Evolutionary conservation across 2,113 vertebrate genomes (phyloP), one percentile per base, ranked within the genome.

Genomic region (Passer montanus): DNA sequence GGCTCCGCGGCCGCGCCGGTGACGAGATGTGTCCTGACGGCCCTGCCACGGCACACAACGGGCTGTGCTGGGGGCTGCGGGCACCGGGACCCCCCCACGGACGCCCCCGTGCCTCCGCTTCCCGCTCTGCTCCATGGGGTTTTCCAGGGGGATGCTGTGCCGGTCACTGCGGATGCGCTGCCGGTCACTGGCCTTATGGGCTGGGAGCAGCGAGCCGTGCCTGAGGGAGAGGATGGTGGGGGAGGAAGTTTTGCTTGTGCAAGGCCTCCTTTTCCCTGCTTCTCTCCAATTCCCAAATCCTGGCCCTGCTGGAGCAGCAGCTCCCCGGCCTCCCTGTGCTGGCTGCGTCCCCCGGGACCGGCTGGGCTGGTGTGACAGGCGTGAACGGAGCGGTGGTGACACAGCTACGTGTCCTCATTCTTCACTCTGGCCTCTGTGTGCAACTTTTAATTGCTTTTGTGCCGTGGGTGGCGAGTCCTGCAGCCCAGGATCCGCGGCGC

Each of bases 391-490:
- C 31, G 4, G 73, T 31, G 39, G 77, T 70, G 95, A 95, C 94
- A 84, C 68, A 88, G 93, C 91, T 84, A 10, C 44, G 3, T 82
- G 93, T 86, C 84, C 89, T 94, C 94, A 87, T 94, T 95, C 95
- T 84, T 92, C 91, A 30, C 84, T 47, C 84, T 23, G 91, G 91
- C 94, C 91, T 96, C 91, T 92, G 83, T 92, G 89, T 84, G 84
- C 91, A 94, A 87, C 87, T 94, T 91, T 81, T 97, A 95, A 97
- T 94, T 95, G 94, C 93, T 91, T 94, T 92, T 91, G 94, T 96
- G 93, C 95, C 6, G 77, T 94, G 95, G 86, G 91, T 94, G 96
- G 89, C 41, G 43, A 84, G 92, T 75, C 73, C 7, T 11, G 83
- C 94, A 64, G 94, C 86, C 80, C 93, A 78, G 93, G 93, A 74